Conservation (phyloP, 2,797 vertebrate genomes). For the Austrolebias charrua region DNA sequence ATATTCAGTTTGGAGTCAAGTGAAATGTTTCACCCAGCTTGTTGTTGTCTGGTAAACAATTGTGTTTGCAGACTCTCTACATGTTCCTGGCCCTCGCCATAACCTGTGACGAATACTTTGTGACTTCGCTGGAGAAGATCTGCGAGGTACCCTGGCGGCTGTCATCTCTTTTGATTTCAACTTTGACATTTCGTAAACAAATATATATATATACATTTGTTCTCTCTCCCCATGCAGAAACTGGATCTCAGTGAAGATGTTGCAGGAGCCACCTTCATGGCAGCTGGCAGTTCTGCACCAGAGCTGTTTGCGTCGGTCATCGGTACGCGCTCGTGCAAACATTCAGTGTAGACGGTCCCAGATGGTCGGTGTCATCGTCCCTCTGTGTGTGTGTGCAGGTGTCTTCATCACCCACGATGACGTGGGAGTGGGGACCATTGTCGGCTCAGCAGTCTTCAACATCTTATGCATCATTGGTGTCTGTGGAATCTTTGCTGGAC, state of each 20-base stretch:
- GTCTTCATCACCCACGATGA: constrained; percentile 98
- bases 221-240: constrained; percentile 76
- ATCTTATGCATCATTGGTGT: constrained; percentile 97
- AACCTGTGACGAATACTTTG: constrained; percentile 97
- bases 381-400: constrained; percentile 76
- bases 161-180: background rate
- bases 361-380: constrained; percentile 47
- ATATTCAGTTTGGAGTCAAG: constrained; percentile 15
- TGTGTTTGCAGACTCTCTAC: constrained; percentile 86
- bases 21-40: constrained; percentile 5
- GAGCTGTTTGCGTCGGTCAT: constrained; percentile 97
- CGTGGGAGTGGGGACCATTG: constrained; percentile 96
- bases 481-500: constrained; percentile 94
- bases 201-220: background rate
- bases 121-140: constrained; percentile 96
- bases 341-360: constrained; percentile 30
- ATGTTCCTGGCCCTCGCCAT: constrained; percentile 99
- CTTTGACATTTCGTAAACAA: background rate
- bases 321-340: constrained; percentile 72
- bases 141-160: constrained; percentile 86
- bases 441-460: constrained; percentile 97
- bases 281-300: constrained; percentile 96
- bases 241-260: constrained; percentile 96
- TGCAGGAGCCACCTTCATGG: constrained; percentile 99
- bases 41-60: background rate